Evolutionary conservation across 2,113 vertebrate species (phyloP).

Genomic region (Austrofundulus limnaeus): DNA sequence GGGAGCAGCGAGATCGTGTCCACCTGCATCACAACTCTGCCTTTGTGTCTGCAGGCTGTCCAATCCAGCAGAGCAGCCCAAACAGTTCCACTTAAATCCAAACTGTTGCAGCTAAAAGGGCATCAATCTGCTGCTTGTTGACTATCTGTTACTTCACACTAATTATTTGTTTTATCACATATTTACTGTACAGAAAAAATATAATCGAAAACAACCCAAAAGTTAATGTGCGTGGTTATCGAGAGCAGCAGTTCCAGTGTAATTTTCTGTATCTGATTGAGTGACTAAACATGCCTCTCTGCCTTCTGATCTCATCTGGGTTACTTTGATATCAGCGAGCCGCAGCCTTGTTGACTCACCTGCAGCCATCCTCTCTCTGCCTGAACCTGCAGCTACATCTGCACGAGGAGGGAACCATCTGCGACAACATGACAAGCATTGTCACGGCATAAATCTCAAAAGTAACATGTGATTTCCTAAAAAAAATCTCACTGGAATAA

Average conservation of each 20-base stretch:
- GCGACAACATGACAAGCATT: conserved; percentile 9
- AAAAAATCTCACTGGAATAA: conserved; percentile 62
- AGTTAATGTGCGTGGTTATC: conserved; percentile 9
- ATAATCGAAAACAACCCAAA: background rate
- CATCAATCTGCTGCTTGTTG: background rate
- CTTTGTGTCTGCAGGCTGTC: conserved; percentile 26
- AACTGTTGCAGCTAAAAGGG: conserved; percentile 27
- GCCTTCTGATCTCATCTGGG: conserved; percentile 37
- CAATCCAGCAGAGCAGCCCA: background rate
- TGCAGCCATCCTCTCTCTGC: conserved; percentile 31
- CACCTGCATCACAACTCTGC: conserved; percentile 32
- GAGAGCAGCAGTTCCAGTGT: conserved; percentile 10
- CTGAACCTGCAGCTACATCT: conserved; percentile 12
- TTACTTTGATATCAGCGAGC: conserved; percentile 40
- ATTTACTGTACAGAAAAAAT: background rate
- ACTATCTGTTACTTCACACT: background rate
- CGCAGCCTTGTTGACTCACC: conserved; percentile 56
- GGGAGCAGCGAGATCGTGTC: conserved; percentile 13
- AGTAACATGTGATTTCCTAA: conserved; percentile 49
- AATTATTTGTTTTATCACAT: background rate
- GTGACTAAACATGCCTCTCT: conserved; percentile 11
- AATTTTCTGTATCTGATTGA: conserved; percentile 8
- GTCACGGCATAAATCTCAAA: conserved; percentile 51
- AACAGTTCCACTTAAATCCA: background rate
- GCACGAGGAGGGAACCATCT: conserved; percentile 20